phyloP scores from a whole-genome alignment of 2,888 invertebrate species.

The Rotaria socialis region DNA sequence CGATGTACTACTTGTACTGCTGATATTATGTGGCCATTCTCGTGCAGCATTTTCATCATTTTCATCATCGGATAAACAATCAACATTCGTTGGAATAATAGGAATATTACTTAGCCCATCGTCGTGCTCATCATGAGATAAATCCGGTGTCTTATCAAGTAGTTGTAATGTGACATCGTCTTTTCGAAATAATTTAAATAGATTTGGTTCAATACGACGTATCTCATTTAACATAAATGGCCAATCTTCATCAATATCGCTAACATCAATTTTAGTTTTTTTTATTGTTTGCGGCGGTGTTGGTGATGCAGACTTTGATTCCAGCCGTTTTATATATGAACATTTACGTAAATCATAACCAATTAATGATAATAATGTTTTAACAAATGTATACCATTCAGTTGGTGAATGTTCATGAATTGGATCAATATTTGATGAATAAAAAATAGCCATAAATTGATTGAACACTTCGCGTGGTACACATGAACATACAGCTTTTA shows the following conservation, averaged over 20 bases:
- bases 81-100: not conserved
- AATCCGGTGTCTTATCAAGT: slow-evolving; percentile 23
- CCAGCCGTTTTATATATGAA: slow-evolving; percentile 26
- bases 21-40: slow-evolving; percentile 12
- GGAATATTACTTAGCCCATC: not conserved
- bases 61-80: slow-evolving; percentile 24
- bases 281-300: slow-evolving; percentile 2
- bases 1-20: slow-evolving; percentile 25
- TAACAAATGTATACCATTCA: slow-evolving; percentile 34
- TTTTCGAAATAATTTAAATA: slow-evolving; percentile 32
- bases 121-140: slow-evolving; percentile 26
- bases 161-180: slow-evolving; percentile 15
- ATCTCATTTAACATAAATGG: slow-evolving; percentile 1
- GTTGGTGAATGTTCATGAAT: slow-evolving; percentile 7
- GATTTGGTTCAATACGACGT: slow-evolving; percentile 11
- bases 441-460: slow-evolving; percentile 26
- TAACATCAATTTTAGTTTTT: slow-evolving; percentile 28
- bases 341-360: slow-evolving; percentile 35
- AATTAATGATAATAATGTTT: slow-evolving; percentile 18
- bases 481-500: slow-evolving; percentile 32
- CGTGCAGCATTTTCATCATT: slow-evolving; percentile 21
- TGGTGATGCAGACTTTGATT: slow-evolving; percentile 3
- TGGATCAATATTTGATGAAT: slow-evolving; percentile 25
- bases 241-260: slow-evolving; percentile 28
- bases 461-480: slow-evolving; percentile 32